These are phyloP conservation scores for Chironomus striatipennis DNA, from an alignment of 1,140 invertebrate species.

Conservation along the genomic window DNA sequence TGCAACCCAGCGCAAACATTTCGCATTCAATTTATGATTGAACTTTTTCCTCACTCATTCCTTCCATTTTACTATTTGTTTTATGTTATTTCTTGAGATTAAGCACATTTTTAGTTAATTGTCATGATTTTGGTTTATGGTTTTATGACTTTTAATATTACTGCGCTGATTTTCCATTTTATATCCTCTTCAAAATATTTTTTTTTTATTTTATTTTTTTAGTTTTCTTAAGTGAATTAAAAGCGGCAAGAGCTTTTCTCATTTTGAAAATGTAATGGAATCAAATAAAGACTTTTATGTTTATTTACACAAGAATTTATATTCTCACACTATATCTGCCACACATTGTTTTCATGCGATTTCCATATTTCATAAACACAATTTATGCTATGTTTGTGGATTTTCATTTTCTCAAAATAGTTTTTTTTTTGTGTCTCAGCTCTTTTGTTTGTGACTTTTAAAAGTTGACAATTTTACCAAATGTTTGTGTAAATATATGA, in stretches of 20 bases:
- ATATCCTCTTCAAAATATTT: no score
- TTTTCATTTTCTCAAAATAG: neutral
- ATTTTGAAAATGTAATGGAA: conserved; percentile 2
- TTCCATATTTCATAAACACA: conserved; percentile 17
- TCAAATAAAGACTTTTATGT: neutral
- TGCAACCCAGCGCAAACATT: neutral
- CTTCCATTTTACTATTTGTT: neutral
- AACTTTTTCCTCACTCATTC: neutral
- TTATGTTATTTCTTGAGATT: neutral
- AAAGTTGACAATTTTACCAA: neutral
- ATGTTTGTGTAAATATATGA: no score
- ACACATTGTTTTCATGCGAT: neutral
- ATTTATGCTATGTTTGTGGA: conserved; percentile 22
- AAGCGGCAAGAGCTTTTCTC: neutral
- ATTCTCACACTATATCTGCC: neutral
- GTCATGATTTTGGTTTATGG: neutral
- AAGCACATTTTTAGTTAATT: conserved; percentile 9
- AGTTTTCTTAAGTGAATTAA: conserved; percentile 6
- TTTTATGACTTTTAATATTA: no score
- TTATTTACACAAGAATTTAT: neutral
- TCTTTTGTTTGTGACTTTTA: neutral
- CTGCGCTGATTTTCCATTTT: no score
- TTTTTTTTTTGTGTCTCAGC: neutral
- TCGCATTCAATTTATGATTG: conserved; percentile 13
- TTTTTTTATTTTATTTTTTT: no score